Evolutionary conservation across 2,797 vertebrate species (phyloP).

Genomic region (Rhabdophis nuchalis): DNA sequence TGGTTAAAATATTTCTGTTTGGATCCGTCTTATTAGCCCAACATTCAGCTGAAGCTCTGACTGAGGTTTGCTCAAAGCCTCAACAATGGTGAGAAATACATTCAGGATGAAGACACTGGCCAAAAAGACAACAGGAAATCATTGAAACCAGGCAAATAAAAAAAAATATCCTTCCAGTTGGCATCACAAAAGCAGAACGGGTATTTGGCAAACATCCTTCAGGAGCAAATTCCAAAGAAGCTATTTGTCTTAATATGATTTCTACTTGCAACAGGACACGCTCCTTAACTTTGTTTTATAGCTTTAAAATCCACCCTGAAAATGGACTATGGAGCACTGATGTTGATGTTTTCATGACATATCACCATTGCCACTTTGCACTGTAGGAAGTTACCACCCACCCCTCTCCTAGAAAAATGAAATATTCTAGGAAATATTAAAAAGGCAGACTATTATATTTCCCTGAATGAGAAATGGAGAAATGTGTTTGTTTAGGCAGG

Average conservation of each 20-base stretch:
- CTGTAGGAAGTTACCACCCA: no score
- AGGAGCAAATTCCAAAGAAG: neutral
- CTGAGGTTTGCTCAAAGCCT: neutral
- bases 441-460: no score
- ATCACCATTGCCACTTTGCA: neutral
- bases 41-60: neutral
- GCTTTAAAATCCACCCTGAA: neutral
- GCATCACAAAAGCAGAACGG: no score
- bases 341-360: neutral
- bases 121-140: neutral
- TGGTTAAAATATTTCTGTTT: constrained; percentile 20
- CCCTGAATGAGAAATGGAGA: no score
- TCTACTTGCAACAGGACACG: neutral
- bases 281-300: neutral
- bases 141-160: neutral
- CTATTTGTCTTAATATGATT: neutral
- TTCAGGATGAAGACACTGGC: neutral
- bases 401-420: no score
- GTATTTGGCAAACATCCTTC: neutral
- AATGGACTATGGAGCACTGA: neutral
- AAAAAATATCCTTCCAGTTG: neutral
- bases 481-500: no score
- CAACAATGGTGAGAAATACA: neutral
- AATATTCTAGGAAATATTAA: no score
- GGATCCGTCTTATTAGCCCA: neutral